Percentiles rank a stretch among this genome's conserved stretches.
Conservation (phyloP, 2,113 vertebrate species). For the Aegypius monachus region DNA sequence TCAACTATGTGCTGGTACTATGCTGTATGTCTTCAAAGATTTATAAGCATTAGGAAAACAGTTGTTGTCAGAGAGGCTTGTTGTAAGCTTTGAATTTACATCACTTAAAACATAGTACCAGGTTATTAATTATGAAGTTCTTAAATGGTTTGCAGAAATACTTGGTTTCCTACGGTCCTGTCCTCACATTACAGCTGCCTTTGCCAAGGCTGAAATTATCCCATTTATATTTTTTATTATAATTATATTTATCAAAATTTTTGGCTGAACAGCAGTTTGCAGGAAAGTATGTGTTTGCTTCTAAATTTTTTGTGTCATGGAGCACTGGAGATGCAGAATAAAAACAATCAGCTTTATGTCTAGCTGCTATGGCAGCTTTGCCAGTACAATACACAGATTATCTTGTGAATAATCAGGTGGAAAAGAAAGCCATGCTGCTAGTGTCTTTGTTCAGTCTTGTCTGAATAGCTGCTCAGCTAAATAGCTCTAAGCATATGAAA, state of each 20-base stretch:
- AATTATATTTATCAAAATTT: neutral
- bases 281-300: neutral
- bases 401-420: neutral
- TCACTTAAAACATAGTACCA: neutral
- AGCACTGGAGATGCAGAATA: neutral
- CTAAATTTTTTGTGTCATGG: neutral
- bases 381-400: neutral
- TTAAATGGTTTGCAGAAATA: neutral
- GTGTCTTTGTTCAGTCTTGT: neutral
- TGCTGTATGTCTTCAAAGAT: neutral
- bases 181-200: neutral
- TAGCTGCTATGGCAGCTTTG: neutral
- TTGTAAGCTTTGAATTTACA: neutral
- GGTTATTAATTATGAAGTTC: neutral
- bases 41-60: neutral
- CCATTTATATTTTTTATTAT: neutral
- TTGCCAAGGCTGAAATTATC: neutral
- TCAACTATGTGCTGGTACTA: neutral
- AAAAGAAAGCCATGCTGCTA: neutral
- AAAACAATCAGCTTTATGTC: neutral
- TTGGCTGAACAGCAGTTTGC: neutral
- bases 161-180: neutral
- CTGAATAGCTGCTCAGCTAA: neutral
- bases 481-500: neutral
- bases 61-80: neutral